Evolutionary conservation across 2,888 invertebrate species (phyloP), one percentile per base, ranked within the genome.

Genomic region (Steinernema carpocapsae): DNA sequence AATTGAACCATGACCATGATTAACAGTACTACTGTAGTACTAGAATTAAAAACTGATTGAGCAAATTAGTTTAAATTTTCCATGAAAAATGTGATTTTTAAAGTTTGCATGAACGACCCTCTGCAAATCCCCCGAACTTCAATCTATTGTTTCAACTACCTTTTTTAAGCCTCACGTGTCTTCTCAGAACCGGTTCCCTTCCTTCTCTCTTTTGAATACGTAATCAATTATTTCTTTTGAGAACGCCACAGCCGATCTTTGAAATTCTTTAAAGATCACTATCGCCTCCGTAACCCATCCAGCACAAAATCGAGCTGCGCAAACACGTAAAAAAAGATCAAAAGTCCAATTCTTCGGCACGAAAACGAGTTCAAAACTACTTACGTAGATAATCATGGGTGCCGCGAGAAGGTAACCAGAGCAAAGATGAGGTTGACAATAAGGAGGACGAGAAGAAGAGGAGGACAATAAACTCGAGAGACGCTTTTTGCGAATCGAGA

Each of bases 351-450:
- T 26, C 14, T 22, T 17, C 2, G 56, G 22, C n/a, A 14, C n/a
- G 19, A 14, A 19, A 48, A 48, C 48, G 14, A 26, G 56, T 56
- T 12, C 14, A 26, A 14, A 64, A 64, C 64, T 10, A 64, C 64
- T 64, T 64, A 64, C 64, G 37, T 64, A 64, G 64, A 64, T 64
- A 17, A 64, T 64, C 64, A 64, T 64, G 32, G 29, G 64, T 4
- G 52, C 22, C 37, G 37, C 3, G 37, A 37, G 37, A 37, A 37
- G 24, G 24, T 52, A 22, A 24, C 24, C 4, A 6, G 3, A 19
- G 48, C 7, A 14, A 43, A 43, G 17, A 19, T 14, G 48, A 48
- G 48, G 48, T 48, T 48, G 48, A 48, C 48, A 48, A 17, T 48
- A 22, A 22, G 52, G 52, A 17, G 52, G 22, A 24, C 17, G 29